Percentiles rank a stretch among this genome's conserved stretches.
These are phyloP conservation scores for Watsonalla cultraria DNA, from an alignment of 2,888 invertebrate genomes.

Conservation along the genomic window DNA sequence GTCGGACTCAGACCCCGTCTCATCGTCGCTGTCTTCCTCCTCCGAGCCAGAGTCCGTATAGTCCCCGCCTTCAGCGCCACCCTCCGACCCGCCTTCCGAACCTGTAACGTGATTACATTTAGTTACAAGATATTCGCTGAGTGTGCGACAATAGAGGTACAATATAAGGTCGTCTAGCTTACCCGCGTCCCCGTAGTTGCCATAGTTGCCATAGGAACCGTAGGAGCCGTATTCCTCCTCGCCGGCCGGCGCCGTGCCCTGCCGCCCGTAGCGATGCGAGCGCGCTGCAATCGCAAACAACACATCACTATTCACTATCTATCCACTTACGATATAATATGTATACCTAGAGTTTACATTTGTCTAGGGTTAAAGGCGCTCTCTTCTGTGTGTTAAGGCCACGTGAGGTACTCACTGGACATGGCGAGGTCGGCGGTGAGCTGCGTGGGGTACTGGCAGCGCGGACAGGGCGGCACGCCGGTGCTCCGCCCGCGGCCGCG, in stretches of 20 bases:
- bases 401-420: slow-evolving; percentile 84
- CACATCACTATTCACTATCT: slow-evolving; percentile 11
- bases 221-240: slow-evolving; percentile 78
- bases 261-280: slow-evolving; percentile 93
- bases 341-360: no score
- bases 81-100: slow-evolving; percentile 42
- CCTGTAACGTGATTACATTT: slow-evolving; percentile 35
- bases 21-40: slow-evolving; percentile 70
- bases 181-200: slow-evolving; percentile 51
- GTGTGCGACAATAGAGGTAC: neutral
- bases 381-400: no score
- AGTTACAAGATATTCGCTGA: neutral
- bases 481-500: slow-evolving; percentile 44
- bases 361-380: no score
- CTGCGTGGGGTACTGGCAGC: slow-evolving; percentile 95
- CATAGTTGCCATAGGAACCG: slow-evolving; percentile 44
- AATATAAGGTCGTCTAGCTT: neutral
- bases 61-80: slow-evolving; percentile 64
- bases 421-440: slow-evolving; percentile 96
- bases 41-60: slow-evolving; percentile 65
- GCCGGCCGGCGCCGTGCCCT: slow-evolving; percentile 82
- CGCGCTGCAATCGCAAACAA: slow-evolving; percentile 77
- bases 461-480: slow-evolving; percentile 87
- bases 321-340: neutral
- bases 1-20: slow-evolving; percentile 45